Base-by-base conservation (phyloP, 2,113 vertebrate genomes). In the Alaudala cheleensis region DNA sequence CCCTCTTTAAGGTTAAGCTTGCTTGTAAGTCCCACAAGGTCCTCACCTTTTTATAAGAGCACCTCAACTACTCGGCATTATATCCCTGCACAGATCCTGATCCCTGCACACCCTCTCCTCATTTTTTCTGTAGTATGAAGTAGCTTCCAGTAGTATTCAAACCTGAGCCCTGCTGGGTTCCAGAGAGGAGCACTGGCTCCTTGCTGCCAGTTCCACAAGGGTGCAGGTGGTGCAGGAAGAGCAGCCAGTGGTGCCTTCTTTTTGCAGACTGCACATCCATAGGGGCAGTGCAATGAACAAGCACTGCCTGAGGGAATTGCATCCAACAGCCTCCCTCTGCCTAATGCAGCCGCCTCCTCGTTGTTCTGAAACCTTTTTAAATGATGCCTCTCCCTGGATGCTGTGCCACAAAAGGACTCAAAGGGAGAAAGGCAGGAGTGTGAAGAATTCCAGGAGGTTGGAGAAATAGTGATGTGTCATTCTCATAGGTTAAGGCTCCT, bases 161-260 rank as follows among this genome's bases (percentile, higher is more conserved):
- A 26, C 16, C 19, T 39, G 10, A 84, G 60, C 31, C 20, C 26
- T 34, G 3, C 76, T 54, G 61, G 34, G 14, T 34, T 72, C 58
- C 40, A 51, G 67, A 44, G 33, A 20, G 50, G 77, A 83, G 49
- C 45, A 47, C 6, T 3, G 26, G 66, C 47, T 58, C 40, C 22
- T 26, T 6, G 8, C 2, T 47, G 28, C 37, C 65, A 53, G 15
- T 56, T 61, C 73, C 61, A 12, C 0, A 0, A 56, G 40, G 15
- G 3, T 45, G 88, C 47, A 57, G 7, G n/a, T 37, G 89, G 66
- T 77, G 84, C 57, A 47, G 26, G 61, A 34, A 37, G 47, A 67
- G 81, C 22, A 45, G n/a, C 40, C 24, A 39, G 60, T 6, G 44
- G 47, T 87, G 82, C 73, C 40, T 26, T 44, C 54, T 37, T 74